Evolutionary conservation across 2,888 invertebrate genomes (phyloP).

Genomic region (Cancer borealis): DNA sequence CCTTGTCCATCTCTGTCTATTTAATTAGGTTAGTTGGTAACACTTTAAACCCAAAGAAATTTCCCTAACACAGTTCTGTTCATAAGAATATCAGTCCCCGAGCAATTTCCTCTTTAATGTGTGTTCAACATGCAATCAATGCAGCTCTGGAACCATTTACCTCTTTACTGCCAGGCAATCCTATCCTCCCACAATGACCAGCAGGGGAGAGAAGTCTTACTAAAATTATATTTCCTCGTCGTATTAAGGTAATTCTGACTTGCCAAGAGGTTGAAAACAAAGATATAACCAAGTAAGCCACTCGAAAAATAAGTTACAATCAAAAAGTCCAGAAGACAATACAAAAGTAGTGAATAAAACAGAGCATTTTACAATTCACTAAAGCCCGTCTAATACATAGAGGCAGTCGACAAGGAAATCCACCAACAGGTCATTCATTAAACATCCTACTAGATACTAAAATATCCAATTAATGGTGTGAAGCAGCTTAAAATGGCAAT

Average conservation of each 20-base stretch:
- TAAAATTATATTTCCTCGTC: not conserved
- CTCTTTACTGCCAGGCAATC: not conserved
- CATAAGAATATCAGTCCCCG: not conserved
- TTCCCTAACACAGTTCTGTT: not conserved
- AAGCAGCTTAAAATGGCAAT: not conserved
- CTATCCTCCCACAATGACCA: not conserved
- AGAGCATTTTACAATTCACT: not conserved
- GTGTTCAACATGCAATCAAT: not conserved
- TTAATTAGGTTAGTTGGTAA: not conserved
- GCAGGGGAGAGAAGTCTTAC: not conserved
- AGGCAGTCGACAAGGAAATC: not conserved
- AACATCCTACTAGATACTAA: not conserved
- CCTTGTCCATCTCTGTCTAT: not conserved
- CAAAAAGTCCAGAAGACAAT: not conserved
- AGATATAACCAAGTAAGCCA: not conserved
- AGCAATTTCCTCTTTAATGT: not conserved
- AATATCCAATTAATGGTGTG: conserved; percentile 9
- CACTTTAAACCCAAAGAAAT: not conserved
- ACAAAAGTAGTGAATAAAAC: not conserved
- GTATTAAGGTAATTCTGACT: not conserved
- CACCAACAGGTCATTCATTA: not conserved
- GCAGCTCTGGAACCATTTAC: not conserved
- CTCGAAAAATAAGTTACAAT: not conserved
- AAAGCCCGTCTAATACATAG: not conserved
- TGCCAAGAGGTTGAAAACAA: not conserved